Conservation (phyloP, 2,113 vertebrate genomes). For the Lophotis ruficrista region DNA sequence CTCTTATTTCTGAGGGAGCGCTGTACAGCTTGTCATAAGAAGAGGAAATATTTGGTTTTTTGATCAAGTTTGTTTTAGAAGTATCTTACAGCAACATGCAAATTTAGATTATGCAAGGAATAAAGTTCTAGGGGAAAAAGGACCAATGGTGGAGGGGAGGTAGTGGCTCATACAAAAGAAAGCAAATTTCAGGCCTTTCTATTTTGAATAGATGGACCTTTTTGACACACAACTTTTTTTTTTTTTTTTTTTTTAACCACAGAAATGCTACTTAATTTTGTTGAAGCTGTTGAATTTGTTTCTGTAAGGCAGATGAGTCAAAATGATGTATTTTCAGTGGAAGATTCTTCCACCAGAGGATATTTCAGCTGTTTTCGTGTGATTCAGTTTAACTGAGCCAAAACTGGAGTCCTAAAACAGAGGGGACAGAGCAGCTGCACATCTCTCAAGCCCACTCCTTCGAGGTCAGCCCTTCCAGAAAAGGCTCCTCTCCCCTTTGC, state of each 20-base stretch:
- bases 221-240: neutral
- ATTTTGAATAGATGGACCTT: neutral
- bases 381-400: neutral
- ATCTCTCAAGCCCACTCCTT: neutral
- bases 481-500: neutral
- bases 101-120: neutral
- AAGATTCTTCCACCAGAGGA: neutral
- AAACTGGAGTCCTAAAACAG: neutral
- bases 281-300: neutral
- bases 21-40: neutral
- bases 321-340: neutral
- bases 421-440: accelerated
- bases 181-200: neutral
- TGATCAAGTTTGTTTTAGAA: neutral
- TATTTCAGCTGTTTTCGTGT: neutral
- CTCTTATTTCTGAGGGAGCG: neutral
- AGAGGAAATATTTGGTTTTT: neutral
- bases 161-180: neutral
- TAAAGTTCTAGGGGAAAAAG: neutral
- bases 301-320: neutral
- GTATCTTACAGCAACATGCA: neutral
- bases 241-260: neutral
- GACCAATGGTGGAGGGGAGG: neutral
- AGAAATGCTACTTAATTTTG: neutral
- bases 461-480: neutral